Conservation (phyloP, 2,888 invertebrate genomes). For the Cerastis rubricosa region DNA sequence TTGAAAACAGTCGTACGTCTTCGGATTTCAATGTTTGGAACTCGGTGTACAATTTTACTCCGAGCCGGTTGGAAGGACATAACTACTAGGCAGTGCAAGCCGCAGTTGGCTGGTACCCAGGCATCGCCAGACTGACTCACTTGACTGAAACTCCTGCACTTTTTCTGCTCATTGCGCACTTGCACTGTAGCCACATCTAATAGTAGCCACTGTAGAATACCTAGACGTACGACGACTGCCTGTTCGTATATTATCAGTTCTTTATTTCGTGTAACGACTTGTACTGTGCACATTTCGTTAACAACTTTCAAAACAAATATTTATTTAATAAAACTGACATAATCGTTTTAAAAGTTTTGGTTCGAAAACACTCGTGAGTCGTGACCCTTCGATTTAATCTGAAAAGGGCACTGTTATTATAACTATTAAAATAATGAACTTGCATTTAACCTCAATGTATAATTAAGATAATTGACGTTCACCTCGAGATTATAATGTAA, state of each 20-base stretch:
- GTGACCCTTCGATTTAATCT: constrained; percentile 3
- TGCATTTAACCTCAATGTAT: not conserved
- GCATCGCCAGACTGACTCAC: too few relatives aligned
- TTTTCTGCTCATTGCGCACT: too few relatives aligned
- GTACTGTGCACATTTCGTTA: not conserved
- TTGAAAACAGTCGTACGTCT: too few relatives aligned
- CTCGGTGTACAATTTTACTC: too few relatives aligned
- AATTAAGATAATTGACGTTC: not conserved
- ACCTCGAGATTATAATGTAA: not conserved
- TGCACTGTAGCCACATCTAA: too few relatives aligned
- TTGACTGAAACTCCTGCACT: not conserved
- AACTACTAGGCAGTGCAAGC: too few relatives aligned
- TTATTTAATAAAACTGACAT: constrained; percentile 27
- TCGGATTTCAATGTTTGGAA: too few relatives aligned
- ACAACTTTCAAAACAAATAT: constrained; percentile 25
- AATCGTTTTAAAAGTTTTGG: constrained; percentile 14
- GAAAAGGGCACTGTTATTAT: not conserved
- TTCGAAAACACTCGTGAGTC: not conserved
- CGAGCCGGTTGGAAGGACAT: too few relatives aligned
- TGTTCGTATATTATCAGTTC: constrained; percentile 2
- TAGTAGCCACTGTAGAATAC: too few relatives aligned
- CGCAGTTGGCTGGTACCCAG: not conserved
- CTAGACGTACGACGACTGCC: not conserved
- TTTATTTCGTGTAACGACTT: constrained; percentile 2
- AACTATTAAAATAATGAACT: not conserved